phyloP scores from a whole-genome alignment of 2,113 vertebrate genomes.

The Scytalopus superciliaris region DNA sequence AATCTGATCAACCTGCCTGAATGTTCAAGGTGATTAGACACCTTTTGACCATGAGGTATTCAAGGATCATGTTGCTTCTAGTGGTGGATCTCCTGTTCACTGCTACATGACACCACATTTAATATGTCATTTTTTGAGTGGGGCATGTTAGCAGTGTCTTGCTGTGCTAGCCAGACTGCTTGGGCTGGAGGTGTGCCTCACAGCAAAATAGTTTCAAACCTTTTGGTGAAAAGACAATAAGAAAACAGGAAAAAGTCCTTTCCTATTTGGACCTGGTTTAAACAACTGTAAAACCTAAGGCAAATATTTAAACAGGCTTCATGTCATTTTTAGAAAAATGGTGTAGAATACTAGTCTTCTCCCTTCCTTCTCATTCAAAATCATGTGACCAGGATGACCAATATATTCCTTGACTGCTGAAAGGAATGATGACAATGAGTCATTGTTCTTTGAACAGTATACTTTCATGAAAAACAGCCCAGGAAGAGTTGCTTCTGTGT shows the following conservation, averaged over 20 bases:
- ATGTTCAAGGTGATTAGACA: not conserved
- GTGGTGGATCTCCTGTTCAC: not conserved
- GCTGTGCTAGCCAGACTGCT: not conserved
- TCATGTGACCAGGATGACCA: not conserved
- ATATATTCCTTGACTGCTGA: not conserved
- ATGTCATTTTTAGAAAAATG: not conserved
- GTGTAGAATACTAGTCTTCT: not conserved
- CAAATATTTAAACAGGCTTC: not conserved
- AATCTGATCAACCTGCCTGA: not conserved
- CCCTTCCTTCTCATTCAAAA: not conserved
- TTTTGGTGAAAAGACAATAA: not conserved
- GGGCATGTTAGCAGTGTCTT: not conserved
- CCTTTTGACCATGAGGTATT: not conserved
- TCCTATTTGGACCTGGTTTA: not conserved
- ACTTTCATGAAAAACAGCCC: not conserved
- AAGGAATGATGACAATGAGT: not conserved
- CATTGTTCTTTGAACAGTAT: not conserved
- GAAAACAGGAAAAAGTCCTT: not conserved
- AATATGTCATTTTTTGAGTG: not conserved
- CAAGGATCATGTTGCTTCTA: not conserved
- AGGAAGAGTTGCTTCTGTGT: not conserved
- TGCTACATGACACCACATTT: not conserved
- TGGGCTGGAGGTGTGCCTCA: not conserved
- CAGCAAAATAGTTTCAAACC: not conserved
- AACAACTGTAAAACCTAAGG: not conserved